Evolutionary conservation across 1,140 invertebrate species (phyloP).

Genomic region (Neoseiulus cucumeris): DNA sequence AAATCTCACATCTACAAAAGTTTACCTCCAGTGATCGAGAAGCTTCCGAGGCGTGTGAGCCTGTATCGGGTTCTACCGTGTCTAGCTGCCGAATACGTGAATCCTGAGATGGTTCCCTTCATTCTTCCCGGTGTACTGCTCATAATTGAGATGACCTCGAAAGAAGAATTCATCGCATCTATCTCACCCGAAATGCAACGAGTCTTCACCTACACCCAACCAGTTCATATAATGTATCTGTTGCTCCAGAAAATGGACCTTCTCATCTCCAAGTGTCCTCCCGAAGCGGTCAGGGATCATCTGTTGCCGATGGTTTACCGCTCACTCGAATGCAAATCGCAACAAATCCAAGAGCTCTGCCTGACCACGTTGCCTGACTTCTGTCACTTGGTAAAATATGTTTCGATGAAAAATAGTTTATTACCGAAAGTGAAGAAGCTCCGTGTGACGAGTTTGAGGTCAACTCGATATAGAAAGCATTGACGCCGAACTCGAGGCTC

Average conservation of each 20-base stretch:
- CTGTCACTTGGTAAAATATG: constrained; percentile 67
- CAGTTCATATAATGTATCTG: constrained; percentile 77
- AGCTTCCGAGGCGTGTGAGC: constrained; percentile 22
- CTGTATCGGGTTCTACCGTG: constrained; percentile 56
- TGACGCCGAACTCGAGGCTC: constrained; percentile 26
- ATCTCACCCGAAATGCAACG: constrained; percentile 69
- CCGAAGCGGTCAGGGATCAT: constrained; percentile 65
- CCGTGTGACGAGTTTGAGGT: constrained; percentile 55
- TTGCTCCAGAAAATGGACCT: constrained; percentile 90
- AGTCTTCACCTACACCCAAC: constrained; percentile 72
- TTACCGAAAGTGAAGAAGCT: constrained; percentile 79
- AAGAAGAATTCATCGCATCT: constrained; percentile 58
- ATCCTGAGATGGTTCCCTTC: constrained; percentile 90
- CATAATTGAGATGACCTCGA: constrained; percentile 60
- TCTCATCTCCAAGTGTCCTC: constrained; percentile 49
- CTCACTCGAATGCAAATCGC: constrained; percentile 69
- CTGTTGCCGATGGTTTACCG: constrained; percentile 78
- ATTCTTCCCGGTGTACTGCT: constrained; percentile 75
- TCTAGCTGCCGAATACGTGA: constrained; percentile 76
- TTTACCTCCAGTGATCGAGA: constrained; percentile 1
- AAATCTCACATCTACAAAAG: constrained; percentile 12
- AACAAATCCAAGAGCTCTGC: constrained; percentile 64
- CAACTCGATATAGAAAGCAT: constrained; percentile 42
- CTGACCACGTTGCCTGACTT: constrained; percentile 73
- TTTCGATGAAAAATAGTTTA: constrained; percentile 81